Conservation (phyloP, 2,113 vertebrate genomes). For the Himantopus leucocephalus region DNA sequence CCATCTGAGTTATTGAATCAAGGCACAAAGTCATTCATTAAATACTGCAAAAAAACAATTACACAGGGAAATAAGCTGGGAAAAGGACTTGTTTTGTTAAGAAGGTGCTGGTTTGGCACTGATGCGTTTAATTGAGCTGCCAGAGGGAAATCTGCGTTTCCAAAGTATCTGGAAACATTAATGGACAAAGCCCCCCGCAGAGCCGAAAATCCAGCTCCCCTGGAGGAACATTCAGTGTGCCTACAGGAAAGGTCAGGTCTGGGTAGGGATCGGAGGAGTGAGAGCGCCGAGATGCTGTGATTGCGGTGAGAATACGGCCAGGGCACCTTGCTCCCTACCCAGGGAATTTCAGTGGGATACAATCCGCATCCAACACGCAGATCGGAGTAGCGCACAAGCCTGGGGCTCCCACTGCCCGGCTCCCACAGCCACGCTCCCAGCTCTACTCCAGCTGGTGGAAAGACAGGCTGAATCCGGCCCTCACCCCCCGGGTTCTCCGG, state of each 20-base stretch:
- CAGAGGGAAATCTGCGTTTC: neutral
- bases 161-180: neutral
- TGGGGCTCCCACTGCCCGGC: neutral
- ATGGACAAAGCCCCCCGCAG: neutral
- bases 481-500: rapidly evolving
- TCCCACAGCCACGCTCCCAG: rapidly evolving
- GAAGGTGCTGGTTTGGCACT: constrained; percentile 57
- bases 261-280: neutral
- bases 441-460: neutral
- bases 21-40: constrained; percentile 70
- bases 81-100: constrained; percentile 2
- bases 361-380: neutral
- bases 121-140: constrained; percentile 15
- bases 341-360: neutral
- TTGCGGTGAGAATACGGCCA: rapidly evolving
- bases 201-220: neutral
- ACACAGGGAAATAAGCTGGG: constrained; percentile 23
- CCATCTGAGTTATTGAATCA: constrained; percentile 44
- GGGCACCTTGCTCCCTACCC: neutral
- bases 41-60: neutral
- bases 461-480: neutral
- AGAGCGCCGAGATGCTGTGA: neutral
- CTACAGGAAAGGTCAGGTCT: neutral
- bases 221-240: neutral
- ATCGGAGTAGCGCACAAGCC: neutral